A percentile compares a stretch with the other conserved stretches of the same genome.
Evolutionary conservation across 2,797 vertebrate genomes (phyloP).

Genomic region (Manis pentadactyla): DNA sequence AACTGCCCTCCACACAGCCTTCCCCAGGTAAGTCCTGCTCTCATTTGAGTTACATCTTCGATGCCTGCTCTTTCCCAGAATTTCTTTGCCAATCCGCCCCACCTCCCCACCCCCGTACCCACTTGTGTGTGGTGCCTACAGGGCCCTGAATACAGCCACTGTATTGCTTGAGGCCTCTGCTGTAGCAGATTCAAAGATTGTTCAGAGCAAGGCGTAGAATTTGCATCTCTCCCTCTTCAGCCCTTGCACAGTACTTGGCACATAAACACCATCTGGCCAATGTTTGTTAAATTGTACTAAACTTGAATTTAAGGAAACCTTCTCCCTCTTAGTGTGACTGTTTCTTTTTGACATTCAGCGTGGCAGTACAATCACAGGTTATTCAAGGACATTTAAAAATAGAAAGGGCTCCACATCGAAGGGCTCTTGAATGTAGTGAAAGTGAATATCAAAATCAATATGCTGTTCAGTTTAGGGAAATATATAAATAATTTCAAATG

Average conservation of each 20-base stretch:
- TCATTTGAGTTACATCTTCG: not conserved
- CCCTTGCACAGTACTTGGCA: not conserved
- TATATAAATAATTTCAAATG: constrained; percentile 78
- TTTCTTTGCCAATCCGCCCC: not conserved
- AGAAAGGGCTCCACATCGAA: constrained; percentile 39
- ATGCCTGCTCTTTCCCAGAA: not conserved
- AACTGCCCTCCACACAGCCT: not conserved
- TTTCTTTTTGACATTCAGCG: constrained; percentile 23
- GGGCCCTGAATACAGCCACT: not conserved
- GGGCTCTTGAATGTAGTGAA: constrained; percentile 62
- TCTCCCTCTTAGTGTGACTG: not conserved
- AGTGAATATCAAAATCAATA: constrained; percentile 74
- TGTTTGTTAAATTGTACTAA: not conserved
- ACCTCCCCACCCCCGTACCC: not conserved
- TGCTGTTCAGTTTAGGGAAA: constrained; percentile 61
- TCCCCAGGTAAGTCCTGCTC: not conserved
- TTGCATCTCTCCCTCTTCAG: not conserved
- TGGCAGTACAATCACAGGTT: not conserved
- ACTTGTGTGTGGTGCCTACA: fast-evolving
- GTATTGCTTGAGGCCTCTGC: not conserved
- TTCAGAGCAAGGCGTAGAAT: not conserved
- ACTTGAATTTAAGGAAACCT: not conserved
- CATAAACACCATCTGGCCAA: not conserved
- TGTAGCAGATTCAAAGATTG: not conserved
- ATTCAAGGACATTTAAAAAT: constrained; percentile 59